phyloP scores from a whole-genome alignment of 2,888 invertebrate genomes.

The Drepana falcataria region DNA sequence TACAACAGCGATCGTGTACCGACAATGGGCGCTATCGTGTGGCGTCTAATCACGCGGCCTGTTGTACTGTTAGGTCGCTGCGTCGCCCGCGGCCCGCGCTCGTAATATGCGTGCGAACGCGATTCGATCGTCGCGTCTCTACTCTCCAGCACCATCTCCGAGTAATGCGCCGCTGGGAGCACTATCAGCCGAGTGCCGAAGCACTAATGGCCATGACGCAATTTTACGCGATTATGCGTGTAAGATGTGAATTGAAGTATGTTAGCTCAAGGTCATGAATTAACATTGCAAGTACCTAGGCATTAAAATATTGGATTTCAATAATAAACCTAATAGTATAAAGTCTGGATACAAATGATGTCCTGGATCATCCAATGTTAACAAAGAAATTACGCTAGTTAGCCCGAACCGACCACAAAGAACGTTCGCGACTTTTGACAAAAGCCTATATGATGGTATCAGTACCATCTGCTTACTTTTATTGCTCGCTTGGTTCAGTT shows the following conservation, averaged over 20 bases:
- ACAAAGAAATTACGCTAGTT: background rate
- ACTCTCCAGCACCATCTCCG: conserved; percentile 31
- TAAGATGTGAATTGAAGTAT: background rate
- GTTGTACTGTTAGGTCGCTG: conserved; percentile 69
- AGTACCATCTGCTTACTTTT: background rate
- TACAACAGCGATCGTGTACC: conserved; percentile 73
- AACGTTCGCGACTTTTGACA: background rate
- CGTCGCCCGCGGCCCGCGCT: conserved; percentile 52
- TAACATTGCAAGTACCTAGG: background rate
- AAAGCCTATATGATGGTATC: background rate
- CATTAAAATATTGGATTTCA: too few species aligned
- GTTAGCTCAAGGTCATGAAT: background rate
- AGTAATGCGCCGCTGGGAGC: conserved; percentile 34
- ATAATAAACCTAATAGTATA: too few species aligned
- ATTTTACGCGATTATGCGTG: conserved; percentile 17
- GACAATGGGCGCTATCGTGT: conserved; percentile 76
- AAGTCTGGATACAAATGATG: conserved; percentile 4
- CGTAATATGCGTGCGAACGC: conserved; percentile 77
- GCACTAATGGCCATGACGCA: conserved; percentile 41
- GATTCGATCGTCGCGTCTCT: conserved; percentile 55
- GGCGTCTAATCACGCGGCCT: conserved; percentile 73
- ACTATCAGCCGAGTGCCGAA: conserved; percentile 41
- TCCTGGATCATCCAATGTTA: background rate
- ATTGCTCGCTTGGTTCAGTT: background rate
- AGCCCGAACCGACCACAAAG: background rate